A percentile compares a stretch with the other conserved stretches of the same genome.
These are phyloP conservation scores for Actenoides lindsayi DNA, from an alignment of 2,113 vertebrate genomes.

Conservation along the genomic window DNA sequence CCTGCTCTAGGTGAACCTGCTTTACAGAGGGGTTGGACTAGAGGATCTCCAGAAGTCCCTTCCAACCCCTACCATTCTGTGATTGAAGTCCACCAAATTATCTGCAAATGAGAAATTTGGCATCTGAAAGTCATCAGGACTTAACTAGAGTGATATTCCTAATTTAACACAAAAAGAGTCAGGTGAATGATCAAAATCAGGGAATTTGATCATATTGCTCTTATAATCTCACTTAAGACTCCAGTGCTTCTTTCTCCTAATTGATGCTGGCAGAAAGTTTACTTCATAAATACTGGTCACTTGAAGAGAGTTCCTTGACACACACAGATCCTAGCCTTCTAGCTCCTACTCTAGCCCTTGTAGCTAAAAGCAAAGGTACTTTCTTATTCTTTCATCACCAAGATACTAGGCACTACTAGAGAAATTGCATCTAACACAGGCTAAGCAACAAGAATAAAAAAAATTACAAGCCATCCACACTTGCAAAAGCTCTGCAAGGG, in stretches of 20 bases:
- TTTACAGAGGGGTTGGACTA: not conserved
- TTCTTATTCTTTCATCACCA: not conserved
- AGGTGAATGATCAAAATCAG: not conserved
- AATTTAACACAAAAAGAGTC: not conserved
- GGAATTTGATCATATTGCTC: not conserved
- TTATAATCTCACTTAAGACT: not conserved
- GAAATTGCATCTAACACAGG: not conserved
- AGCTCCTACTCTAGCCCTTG: not conserved
- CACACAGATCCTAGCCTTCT: not conserved
- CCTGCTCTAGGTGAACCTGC: not conserved
- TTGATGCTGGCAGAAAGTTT: not conserved
- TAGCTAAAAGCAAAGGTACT: not conserved
- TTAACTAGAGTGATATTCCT: not conserved
- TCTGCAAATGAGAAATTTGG: not conserved
- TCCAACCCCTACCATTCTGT: not conserved
- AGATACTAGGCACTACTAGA: not conserved
- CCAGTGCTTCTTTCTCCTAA: not conserved
- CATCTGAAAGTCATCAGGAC: not conserved
- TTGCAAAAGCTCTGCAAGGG: not conserved
- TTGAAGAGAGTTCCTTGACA: not conserved
- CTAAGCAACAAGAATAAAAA: not conserved
- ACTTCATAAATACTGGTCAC: not conserved
- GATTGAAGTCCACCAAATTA: not conserved
- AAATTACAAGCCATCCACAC: not conserved
- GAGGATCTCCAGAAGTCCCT: not conserved